A percentile compares a stretch with the other conserved stretches of the same genome.
phyloP scores from a whole-genome alignment of 92 coral and sea anemone genomes.

The Isaurus tuberculatus region DNA sequence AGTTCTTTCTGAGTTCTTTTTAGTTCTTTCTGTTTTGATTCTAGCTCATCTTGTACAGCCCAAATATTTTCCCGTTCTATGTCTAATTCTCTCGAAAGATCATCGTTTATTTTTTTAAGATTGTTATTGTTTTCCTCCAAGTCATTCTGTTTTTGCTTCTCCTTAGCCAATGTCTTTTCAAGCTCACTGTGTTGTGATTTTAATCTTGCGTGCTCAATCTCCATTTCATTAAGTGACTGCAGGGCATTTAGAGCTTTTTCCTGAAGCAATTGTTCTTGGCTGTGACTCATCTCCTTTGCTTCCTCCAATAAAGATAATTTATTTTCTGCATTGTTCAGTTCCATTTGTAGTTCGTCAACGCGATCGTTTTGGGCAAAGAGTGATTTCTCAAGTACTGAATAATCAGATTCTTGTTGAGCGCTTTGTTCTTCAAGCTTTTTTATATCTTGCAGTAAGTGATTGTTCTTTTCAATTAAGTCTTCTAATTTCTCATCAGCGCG shows the following conservation, averaged over 20 bases:
- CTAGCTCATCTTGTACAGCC: conserved; percentile 66
- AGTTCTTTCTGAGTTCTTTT: conserved; percentile 67
- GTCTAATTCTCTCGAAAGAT: conserved; percentile 69
- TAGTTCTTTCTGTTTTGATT: conserved; percentile 67
- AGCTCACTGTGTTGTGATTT: conserved; percentile 61
- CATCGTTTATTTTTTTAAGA: conserved; percentile 70
- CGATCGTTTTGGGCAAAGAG: conserved; percentile 57
- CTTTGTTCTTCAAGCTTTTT: conserved; percentile 51
- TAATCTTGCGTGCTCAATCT: conserved; percentile 56
- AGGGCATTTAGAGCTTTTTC: conserved; percentile 66
- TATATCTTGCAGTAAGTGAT: conserved; percentile 50
- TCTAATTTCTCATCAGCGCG: conserved; percentile 61
- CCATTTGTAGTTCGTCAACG: conserved; percentile 55
- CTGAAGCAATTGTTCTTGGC: conserved; percentile 74
- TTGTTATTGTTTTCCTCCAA: conserved; percentile 69
- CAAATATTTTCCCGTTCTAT: conserved; percentile 66
- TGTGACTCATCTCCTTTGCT: conserved; percentile 65
- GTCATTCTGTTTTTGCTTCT: conserved; percentile 56
- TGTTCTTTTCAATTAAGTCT: conserved; percentile 57
- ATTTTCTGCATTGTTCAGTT: conserved; percentile 59
- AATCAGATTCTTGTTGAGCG: conserved; percentile 54
- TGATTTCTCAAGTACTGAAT: conserved; percentile 47
- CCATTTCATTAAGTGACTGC: conserved; percentile 65
- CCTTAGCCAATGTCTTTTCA: conserved; percentile 63
- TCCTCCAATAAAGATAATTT: conserved; percentile 64